phyloP scores from a whole-genome alignment of 2,888 invertebrate species.

The Mellilla xanthometata region DNA sequence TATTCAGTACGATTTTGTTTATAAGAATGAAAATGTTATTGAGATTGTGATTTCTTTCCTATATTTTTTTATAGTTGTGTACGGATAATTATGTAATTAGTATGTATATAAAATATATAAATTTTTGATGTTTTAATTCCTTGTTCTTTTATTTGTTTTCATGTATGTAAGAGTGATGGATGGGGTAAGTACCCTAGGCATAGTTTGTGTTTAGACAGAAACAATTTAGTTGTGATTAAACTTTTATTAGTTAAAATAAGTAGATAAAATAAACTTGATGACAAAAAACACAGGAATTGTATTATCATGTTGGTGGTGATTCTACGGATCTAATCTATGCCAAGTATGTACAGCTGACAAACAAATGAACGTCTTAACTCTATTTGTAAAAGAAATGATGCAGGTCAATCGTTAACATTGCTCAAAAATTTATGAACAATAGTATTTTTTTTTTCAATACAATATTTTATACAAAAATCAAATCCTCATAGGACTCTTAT shows the following conservation, averaged over 20 bases:
- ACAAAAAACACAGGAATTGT: constrained; percentile 74
- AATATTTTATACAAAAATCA: constrained; percentile 49
- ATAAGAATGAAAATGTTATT: constrained; percentile 8
- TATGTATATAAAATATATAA: constrained; percentile 26
- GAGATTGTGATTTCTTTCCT: constrained; percentile 24
- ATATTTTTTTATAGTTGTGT: constrained; percentile 24
- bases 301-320: constrained; percentile 71
- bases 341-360: constrained; percentile 75
- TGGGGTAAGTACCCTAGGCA: constrained; percentile 8
- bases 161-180: constrained; percentile 17
- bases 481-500: constrained; percentile 59
- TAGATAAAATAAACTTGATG: constrained; percentile 81
- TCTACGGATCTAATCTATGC: constrained; percentile 61
- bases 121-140: constrained; percentile 30
- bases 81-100: constrained; percentile 27
- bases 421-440: constrained; percentile 39
- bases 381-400: constrained; percentile 58
- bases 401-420: constrained; percentile 75
- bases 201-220: constrained; percentile 23
- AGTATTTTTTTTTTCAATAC: constrained; percentile 13
- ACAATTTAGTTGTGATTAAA: constrained; percentile 57
- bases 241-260: constrained; percentile 81
- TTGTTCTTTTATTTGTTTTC: constrained; percentile 24
- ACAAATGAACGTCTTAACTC: constrained; percentile 60
- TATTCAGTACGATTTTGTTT: constrained; percentile 6